These are phyloP conservation scores for Dendrolimus pini DNA, from an alignment of 2,888 invertebrate species.

Conservation along the genomic window DNA sequence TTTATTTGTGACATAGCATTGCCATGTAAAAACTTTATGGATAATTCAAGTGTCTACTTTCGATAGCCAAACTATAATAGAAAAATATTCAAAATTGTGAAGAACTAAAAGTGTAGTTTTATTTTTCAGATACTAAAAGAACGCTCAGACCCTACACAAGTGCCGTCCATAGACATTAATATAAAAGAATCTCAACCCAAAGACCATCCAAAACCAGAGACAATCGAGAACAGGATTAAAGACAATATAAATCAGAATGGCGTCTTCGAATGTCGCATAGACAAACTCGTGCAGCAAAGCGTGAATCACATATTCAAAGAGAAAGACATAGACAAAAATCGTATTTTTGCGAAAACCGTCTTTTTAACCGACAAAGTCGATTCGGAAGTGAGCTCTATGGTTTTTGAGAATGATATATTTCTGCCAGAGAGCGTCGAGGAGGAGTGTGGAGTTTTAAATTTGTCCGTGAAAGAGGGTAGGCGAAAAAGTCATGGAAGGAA, in stretches of 20 bases:
- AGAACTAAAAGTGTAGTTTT: no score
- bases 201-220: slow-evolving; percentile 17
- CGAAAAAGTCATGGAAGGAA: slow-evolving; percentile 59
- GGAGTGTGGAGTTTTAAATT: slow-evolving; percentile 44
- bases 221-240: slow-evolving; percentile 27
- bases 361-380: slow-evolving; percentile 40
- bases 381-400: slow-evolving; percentile 30
- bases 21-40: no score
- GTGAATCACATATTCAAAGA: slow-evolving; percentile 60
- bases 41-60: no score
- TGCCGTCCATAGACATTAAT: slow-evolving; percentile 34
- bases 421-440: slow-evolving; percentile 10
- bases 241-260: slow-evolving; percentile 16
- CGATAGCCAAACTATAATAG: no score
- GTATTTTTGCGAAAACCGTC: slow-evolving; percentile 58
- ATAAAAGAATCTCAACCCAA: slow-evolving; percentile 28
- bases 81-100: no score
- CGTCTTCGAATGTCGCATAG: slow-evolving; percentile 61
- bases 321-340: slow-evolving; percentile 36
- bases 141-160: slow-evolving; percentile 38
- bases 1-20: no score
- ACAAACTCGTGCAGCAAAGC: slow-evolving; percentile 58
- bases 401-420: slow-evolving; percentile 18
- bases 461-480: slow-evolving; percentile 54
- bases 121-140: slow-evolving; percentile 41